These are phyloP conservation scores for Incurvaria masculella DNA, from an alignment of 2,888 invertebrate genomes.

Conservation along the genomic window DNA sequence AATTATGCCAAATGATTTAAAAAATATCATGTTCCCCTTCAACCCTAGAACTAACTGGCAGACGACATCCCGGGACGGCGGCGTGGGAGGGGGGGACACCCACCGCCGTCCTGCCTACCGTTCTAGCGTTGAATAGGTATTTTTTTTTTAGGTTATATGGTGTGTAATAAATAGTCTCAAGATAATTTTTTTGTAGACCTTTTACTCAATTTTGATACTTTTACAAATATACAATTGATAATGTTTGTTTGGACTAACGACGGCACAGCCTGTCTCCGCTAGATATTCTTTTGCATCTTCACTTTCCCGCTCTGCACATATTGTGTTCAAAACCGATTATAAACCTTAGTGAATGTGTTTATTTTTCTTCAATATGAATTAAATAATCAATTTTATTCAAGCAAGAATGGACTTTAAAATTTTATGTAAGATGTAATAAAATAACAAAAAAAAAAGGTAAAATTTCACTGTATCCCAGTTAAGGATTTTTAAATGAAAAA, in stretches of 20 bases:
- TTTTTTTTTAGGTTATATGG: conserved; percentile 49
- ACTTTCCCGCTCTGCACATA: neutral
- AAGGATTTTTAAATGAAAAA: conserved; percentile 48
- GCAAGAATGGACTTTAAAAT: neutral
- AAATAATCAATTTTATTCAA: neutral
- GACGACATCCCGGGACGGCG: too few relatives aligned
- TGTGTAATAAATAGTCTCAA: conserved; percentile 53
- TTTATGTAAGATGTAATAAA: neutral
- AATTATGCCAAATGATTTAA: conserved; percentile 53
- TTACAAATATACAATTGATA: conserved; percentile 58
- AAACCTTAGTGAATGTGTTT: neutral
- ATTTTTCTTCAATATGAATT: neutral
- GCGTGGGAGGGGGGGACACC: too few relatives aligned
- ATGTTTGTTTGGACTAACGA: conserved; percentile 52
- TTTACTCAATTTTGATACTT: conserved; percentile 59
- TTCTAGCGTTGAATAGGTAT: conserved; percentile 41
- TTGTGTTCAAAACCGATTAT: neutral
- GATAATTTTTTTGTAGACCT: conserved; percentile 55
- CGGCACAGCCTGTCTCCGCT: conserved; percentile 26
- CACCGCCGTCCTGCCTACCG: conserved; percentile 14
- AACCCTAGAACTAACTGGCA: conserved; percentile 27
- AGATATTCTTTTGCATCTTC: neutral
- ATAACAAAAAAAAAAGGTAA: conserved; percentile 30
- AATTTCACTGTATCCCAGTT: conserved; percentile 50
- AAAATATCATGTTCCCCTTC: conserved; percentile 40